phyloP scores from a whole-genome alignment of 2,888 invertebrate species.

The Macrophya annulata region DNA sequence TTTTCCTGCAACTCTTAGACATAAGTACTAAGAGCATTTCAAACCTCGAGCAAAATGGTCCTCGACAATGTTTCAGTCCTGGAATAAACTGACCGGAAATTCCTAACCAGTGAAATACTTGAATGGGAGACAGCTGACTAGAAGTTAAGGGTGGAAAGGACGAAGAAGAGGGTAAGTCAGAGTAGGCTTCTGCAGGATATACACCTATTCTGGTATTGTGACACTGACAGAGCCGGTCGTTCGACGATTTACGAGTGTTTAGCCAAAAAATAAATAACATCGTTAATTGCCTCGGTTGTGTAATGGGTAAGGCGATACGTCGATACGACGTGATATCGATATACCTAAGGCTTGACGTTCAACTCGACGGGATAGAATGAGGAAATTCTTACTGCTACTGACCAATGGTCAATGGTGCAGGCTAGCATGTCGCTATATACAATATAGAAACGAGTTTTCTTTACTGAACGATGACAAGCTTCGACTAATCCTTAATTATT shows the following conservation, averaged over 20 bases:
- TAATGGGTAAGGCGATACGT: slow-evolving; percentile 69
- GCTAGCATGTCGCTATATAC: not conserved
- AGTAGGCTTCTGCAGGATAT: not conserved
- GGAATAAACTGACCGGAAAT: slow-evolving; percentile 16
- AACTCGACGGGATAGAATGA: not conserved
- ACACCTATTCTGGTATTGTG: slow-evolving; percentile 59
- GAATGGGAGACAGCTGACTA: slow-evolving; percentile 31
- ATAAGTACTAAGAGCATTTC: not conserved
- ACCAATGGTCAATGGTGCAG: slow-evolving; percentile 22
- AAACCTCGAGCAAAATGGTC: not conserved
- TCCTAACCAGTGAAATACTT: not conserved
- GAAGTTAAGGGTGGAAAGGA: slow-evolving; percentile 23
- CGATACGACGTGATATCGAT: slow-evolving; percentile 67
- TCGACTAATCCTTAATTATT: slow-evolving; percentile 74
- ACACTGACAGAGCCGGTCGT: slow-evolving; percentile 61
- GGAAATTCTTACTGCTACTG: slow-evolving; percentile 12
- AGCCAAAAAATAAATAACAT: slow-evolving; percentile 68
- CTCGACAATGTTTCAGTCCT: not conserved
- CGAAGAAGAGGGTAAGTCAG: slow-evolving; percentile 34
- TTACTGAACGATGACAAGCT: slow-evolving; percentile 71
- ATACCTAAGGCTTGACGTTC: slow-evolving; percentile 55
- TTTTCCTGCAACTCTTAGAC: not conserved
- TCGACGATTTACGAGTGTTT: slow-evolving; percentile 69
- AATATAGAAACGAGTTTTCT: not conserved
- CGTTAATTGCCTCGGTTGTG: slow-evolving; percentile 69